These are phyloP conservation scores for Somateria mollissima DNA, from an alignment of 2,797 vertebrate species.

Conservation along the genomic window DNA sequence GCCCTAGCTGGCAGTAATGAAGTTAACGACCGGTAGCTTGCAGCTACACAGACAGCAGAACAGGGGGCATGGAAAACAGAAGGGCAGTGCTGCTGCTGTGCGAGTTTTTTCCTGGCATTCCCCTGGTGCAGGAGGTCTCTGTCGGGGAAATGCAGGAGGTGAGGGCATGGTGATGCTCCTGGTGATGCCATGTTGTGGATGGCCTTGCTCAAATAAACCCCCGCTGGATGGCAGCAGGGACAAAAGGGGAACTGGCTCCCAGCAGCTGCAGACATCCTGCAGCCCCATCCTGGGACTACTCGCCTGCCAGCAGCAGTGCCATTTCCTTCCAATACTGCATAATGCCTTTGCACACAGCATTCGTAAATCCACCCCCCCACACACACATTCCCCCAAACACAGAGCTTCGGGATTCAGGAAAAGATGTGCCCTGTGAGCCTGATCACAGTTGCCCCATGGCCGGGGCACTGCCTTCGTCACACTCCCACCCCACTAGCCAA, in stretches of 20 bases:
- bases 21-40: background rate
- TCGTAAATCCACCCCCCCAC: rapidly evolving
- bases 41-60: background rate
- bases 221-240: background rate
- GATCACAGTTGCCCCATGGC: background rate
- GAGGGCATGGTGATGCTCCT: background rate
- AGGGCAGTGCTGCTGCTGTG: background rate
- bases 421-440: background rate
- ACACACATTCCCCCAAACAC: rapidly evolving
- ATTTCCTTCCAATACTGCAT: background rate
- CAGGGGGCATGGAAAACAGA: background rate
- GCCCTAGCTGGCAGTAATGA: background rate
- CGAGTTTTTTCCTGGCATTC: too few relatives aligned
- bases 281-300: rapidly evolving
- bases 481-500: background rate
- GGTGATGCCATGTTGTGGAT: rapidly evolving
- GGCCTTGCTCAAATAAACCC: background rate
- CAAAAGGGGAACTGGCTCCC: background rate
- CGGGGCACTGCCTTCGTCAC: background rate
- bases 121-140: too few relatives aligned
- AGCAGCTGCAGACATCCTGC: background rate
- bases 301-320: background rate
- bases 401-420: rapidly evolving
- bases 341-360: background rate
- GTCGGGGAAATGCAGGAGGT: too few relatives aligned